These are phyloP conservation scores for Xiphorhynchus elegans DNA, from an alignment of 2,113 vertebrate species.

Conservation along the genomic window DNA sequence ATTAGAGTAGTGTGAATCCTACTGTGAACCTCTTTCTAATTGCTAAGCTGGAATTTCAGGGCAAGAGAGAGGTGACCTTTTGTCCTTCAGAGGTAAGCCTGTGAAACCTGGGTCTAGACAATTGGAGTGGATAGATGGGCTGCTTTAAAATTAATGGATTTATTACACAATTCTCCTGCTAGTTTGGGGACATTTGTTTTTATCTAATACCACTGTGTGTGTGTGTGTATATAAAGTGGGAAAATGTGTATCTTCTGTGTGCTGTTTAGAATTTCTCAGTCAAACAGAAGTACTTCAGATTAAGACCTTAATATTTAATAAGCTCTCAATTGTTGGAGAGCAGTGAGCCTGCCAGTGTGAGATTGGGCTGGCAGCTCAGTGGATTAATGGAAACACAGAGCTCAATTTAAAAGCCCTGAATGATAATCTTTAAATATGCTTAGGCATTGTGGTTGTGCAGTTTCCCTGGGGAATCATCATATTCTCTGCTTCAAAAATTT, in stretches of 20 bases:
- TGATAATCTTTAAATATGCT: slow-evolving; percentile 63
- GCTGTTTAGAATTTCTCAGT: slow-evolving; percentile 38
- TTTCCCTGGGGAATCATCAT: not conserved
- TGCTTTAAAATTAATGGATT: not conserved
- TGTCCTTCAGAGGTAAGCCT: not conserved
- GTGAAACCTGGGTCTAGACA: not conserved
- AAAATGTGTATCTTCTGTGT: slow-evolving; percentile 8
- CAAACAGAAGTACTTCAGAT: slow-evolving; percentile 42
- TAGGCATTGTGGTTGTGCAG: slow-evolving; percentile 33
- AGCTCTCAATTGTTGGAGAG: slow-evolving; percentile 44
- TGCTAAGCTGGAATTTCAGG: not conserved
- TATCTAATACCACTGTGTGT: not conserved
- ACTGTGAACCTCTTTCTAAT: not conserved
- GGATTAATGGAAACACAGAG: slow-evolving; percentile 57
- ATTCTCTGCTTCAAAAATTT: slow-evolving; percentile 19
- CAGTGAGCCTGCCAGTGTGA: slow-evolving; percentile 11
- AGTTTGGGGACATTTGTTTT: not conserved
- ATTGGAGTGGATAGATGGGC: not conserved
- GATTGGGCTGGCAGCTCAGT: slow-evolving; percentile 50
- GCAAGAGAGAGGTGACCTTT: not conserved
- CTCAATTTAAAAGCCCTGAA: slow-evolving; percentile 42
- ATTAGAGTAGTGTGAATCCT: not conserved
- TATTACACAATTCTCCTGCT: not conserved
- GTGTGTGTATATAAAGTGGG: not conserved
- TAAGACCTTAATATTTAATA: slow-evolving; percentile 69